phyloP scores from a whole-genome alignment of 2,888 invertebrate genomes.

The Orthosia gothica region DNA sequence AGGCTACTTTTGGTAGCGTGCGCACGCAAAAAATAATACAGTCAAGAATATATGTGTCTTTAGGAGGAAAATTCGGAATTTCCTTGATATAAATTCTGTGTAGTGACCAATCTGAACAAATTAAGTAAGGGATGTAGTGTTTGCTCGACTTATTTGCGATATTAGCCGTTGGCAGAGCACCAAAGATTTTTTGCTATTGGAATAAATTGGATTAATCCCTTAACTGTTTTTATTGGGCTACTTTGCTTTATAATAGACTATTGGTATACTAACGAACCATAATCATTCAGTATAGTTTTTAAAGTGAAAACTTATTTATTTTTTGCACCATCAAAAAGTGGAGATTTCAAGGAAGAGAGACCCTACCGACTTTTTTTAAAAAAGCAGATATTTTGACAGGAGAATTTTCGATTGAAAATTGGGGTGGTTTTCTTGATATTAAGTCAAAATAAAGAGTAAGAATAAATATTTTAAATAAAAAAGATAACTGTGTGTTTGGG shows the following conservation, averaged over 20 bases:
- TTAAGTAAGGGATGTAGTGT: constrained; percentile 33
- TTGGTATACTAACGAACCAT: neutral
- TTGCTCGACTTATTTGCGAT: constrained; percentile 28
- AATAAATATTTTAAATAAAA: too few species aligned
- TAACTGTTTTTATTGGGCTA: neutral
- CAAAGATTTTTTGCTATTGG: constrained; percentile 14
- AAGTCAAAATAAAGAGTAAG: too few species aligned
- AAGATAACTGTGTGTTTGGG: too few species aligned
- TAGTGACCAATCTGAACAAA: constrained; percentile 45
- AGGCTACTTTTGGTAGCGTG: constrained; percentile 21
- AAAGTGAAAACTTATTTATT: too few species aligned
- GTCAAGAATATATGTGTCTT: constrained; percentile 22
- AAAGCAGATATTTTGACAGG: too few species aligned
- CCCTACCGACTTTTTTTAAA: too few species aligned
- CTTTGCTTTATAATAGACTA: neutral
- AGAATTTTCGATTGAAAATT: too few species aligned
- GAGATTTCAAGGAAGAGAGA: too few species aligned
- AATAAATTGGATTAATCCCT: constrained; percentile 10
- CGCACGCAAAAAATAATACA: constrained; percentile 28
- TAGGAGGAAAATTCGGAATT: constrained; percentile 20
- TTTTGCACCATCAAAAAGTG: too few species aligned
- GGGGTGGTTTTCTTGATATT: too few species aligned
- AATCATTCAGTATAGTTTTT: neutral
- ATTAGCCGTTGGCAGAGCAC: constrained; percentile 25
- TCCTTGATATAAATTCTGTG: constrained; percentile 28